Percentiles rank a stretch among this genome's conserved stretches.
phyloP scores from a whole-genome alignment of 2,113 vertebrate species.

The Bubo scandiacus region DNA sequence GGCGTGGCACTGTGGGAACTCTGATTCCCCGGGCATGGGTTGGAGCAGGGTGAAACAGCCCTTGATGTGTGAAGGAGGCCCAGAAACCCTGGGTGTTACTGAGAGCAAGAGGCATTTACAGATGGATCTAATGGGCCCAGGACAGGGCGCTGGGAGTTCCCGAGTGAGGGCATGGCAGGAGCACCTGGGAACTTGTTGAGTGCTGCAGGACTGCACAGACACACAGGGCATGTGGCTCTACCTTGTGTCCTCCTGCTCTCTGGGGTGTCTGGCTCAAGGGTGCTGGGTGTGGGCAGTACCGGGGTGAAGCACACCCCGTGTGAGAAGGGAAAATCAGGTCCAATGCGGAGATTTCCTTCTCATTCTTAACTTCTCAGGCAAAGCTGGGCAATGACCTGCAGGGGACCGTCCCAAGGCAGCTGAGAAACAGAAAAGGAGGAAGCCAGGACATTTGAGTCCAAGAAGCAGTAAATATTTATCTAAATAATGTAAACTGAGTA shows the following conservation, averaged over 20 bases:
- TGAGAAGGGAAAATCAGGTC: not conserved
- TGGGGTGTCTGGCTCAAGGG: not conserved
- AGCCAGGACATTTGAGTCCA: not conserved
- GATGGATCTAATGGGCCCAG: not conserved
- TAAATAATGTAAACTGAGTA: not conserved
- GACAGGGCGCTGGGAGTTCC: not conserved
- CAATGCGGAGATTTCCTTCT: not conserved
- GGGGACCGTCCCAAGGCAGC: not conserved
- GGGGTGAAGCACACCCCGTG: not conserved
- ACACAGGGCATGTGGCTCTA: accelerated
- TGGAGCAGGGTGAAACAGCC: not conserved
- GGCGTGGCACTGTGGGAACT: not conserved
- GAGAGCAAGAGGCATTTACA: not conserved
- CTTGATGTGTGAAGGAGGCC: not conserved
- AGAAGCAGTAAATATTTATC: not conserved
- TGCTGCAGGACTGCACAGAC: not conserved
- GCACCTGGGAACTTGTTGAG: not conserved
- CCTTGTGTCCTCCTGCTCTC: not conserved
- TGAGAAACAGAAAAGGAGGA: not conserved
- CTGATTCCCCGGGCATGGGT: not conserved
- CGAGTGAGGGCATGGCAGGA: not conserved
- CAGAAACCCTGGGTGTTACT: not conserved
- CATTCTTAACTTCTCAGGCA: not conserved
- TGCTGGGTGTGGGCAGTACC: not conserved
- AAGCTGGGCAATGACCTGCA: not conserved